Evolutionary conservation across 2,113 vertebrate genomes (phyloP), one percentile per base, ranked within the genome.

Genomic region (Cephalopholis sonnerati): DNA sequence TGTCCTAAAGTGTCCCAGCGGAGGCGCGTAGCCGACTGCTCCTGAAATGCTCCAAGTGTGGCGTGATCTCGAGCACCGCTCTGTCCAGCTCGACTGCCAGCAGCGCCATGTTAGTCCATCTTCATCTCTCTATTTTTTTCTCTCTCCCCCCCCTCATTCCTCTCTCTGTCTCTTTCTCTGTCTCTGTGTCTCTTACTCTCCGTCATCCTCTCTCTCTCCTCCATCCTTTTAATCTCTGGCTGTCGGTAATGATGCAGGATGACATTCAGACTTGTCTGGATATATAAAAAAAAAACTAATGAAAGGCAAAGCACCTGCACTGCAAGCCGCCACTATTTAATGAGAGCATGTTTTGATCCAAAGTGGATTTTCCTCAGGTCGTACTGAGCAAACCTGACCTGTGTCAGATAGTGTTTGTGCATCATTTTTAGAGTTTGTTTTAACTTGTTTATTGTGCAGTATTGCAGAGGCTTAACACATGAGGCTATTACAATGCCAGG

Each of bases 21-120:
- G 96, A 96, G 88, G 96, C 94, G 81, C 97, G 96, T 90, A 97
- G 96, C 95, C 96, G 95, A 93, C 96, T 98, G 96, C 96, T 98
- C 89, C 97, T 98, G 95, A 97, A 98, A 97, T 99, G 98, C 96
- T 97, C 97, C 97, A 97, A 97, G 95, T 98, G 97, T 91, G 98
- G 97, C 91, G 96, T 96, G 95, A 96, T 98, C 95, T 97, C 97
- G 92, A 98, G 97, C 94, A 96, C 97, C 79, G 97, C 96, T 93
- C 91, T 98, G 95, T 97, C 96, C 95, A 96, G 96, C 93, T 94
- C 96, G 84, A 97, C 96, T 90, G 96, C 97, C 97, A 97, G 96
- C 96, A 98, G 96, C 18, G 97, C 97, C 96, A 98, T 98, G 98
- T 98, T 97, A 98, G 97, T 98, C 93, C 94, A 92, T 92, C 83